Base-by-base conservation (phyloP, 2,888 invertebrate species). In the Callyntrura guangdongensis region DNA sequence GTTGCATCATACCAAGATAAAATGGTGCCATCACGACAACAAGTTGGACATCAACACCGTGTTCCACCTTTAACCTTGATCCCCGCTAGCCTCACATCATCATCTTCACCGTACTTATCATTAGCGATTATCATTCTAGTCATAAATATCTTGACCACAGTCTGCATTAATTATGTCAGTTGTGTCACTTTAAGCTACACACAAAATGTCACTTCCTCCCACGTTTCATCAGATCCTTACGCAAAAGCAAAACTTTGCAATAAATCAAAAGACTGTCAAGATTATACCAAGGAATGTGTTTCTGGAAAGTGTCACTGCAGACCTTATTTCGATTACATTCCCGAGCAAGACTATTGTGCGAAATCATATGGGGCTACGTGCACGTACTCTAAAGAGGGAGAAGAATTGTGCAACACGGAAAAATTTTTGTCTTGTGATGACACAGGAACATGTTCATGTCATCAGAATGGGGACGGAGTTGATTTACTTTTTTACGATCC, bases 401-500 rank as follows among this genome's bases (percentile, higher is more conserved):
- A 45, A 11, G 59, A 25, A n/a, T 36, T 69, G 14, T 90, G 90
- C 22, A 90, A 90, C 56, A 47, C 45, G 0, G 9, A 90, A n/a
- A 90, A 90, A 67, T 47, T 56, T 45, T 49, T 90, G n/a, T 20
- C 67, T 8, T 90, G 90, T 82, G 47, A 69, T 11, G 36, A 79
- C 8, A 22, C n/a, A 17, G 79, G 64, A n/a, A 79, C 79, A 1
- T 79, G 79, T 36, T 59, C 72, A 1, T 79, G 86, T 22, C n/a
- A n/a, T 0, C 53, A 36, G 4, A 56, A 84, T 36, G 61, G 49
- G 1, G 53, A 82, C n/a, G n/a, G n/a, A n/a, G n/a, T n/a, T n/a
- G n/a, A n/a, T n/a, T n/a, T n/a, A n/a, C n/a, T 77, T 8, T 47
- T 86, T 14, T 90, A 86, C 27, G 90, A 90, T 36, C 14, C 3